Percentiles rank a stretch among this genome's conserved stretches.
phyloP scores from a whole-genome alignment of 2,797 vertebrate species.

The Pogonophryne albipinna region DNA sequence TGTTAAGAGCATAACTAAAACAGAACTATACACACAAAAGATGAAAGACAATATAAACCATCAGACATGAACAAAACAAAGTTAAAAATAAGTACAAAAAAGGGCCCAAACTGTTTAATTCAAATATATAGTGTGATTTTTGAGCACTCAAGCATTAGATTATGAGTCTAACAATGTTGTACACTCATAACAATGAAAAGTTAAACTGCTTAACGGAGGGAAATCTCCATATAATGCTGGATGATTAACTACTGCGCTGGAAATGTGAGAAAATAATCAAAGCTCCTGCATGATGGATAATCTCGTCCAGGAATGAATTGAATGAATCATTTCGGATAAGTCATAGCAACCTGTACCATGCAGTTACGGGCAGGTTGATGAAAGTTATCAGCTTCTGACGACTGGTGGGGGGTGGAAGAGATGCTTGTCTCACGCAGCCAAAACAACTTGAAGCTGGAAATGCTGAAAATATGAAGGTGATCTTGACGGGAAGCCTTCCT shows the following conservation, averaged over 20 bases:
- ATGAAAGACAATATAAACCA: no score
- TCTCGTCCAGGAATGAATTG: slow-evolving; percentile 14
- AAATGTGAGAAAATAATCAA: not conserved
- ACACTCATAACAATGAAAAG: not conserved
- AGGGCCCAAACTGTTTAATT: not conserved
- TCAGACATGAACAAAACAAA: no score
- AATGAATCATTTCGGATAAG: slow-evolving; percentile 47
- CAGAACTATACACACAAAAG: not conserved
- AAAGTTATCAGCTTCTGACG: slow-evolving; percentile 24
- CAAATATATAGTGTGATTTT: not conserved
- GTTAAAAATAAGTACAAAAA: no score
- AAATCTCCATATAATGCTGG: fast-evolving
- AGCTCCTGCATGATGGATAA: not conserved
- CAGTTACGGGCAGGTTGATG: slow-evolving; percentile 16
- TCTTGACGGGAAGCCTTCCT: not conserved
- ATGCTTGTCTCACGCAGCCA: slow-evolving; percentile 61
- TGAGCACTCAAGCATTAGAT: not conserved
- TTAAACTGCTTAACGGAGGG: not conserved
- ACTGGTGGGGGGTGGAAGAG: slow-evolving; percentile 16
- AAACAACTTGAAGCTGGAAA: slow-evolving; percentile 48
- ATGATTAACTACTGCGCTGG: not conserved
- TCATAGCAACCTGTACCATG: slow-evolving; percentile 45
- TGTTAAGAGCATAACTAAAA: not conserved
- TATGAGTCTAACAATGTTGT: not conserved
- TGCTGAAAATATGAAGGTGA: not conserved